A percentile compares a stretch with the other conserved stretches of the same genome.
These are phyloP conservation scores for Vireo griseus DNA, from an alignment of 2,797 vertebrate species.

Conservation along the genomic window DNA sequence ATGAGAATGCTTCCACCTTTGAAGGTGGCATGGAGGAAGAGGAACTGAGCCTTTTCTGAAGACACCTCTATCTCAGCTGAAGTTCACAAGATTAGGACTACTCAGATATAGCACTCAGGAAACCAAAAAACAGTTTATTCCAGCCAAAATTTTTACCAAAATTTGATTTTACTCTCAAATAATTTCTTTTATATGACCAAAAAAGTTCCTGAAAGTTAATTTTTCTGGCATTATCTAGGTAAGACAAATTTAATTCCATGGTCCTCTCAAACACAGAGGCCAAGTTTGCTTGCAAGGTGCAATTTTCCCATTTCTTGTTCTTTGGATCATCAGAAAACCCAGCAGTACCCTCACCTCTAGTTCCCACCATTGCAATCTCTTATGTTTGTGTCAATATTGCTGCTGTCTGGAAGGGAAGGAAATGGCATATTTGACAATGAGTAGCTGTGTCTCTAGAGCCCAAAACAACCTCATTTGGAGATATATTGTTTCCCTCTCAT, in stretches of 20 bases:
- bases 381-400: neutral
- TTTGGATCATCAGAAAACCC: neutral
- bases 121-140: neutral
- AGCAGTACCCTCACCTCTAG: neutral
- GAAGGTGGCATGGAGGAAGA: neutral
- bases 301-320: neutral
- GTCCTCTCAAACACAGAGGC: neutral
- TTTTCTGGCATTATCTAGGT: neutral
- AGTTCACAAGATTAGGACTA: neutral
- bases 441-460: neutral
- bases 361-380: neutral
- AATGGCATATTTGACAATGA: neutral
- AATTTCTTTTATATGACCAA: neutral
- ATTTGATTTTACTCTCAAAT: neutral
- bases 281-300: neutral
- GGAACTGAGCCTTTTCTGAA: neutral
- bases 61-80: neutral
- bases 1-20: neutral
- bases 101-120: neutral
- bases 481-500: neutral
- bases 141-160: neutral
- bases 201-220: fast-evolving
- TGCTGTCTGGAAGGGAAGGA: neutral
- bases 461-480: neutral
- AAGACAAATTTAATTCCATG: neutral